Evolutionary conservation across 2,797 vertebrate genomes (phyloP).

Genomic region (Saxicola maurus): DNA sequence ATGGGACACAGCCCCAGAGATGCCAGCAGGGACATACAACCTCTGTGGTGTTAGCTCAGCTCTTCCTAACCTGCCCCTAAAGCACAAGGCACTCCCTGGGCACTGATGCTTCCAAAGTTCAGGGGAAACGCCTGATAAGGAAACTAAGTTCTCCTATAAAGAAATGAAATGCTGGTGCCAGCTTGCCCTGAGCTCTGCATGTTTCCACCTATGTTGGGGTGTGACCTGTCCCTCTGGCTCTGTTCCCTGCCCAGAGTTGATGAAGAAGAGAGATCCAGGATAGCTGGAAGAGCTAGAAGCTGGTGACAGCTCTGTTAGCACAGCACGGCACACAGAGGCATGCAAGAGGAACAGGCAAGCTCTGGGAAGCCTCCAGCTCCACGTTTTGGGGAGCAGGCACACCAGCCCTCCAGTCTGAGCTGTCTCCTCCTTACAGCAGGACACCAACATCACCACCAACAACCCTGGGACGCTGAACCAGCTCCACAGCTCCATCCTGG

Average conservation of each 20-base stretch:
- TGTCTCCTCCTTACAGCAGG: not conserved
- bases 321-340: conserved; percentile 37
- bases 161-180: not conserved
- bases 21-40: not conserved
- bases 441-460: not conserved
- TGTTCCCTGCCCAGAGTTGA: not conserved
- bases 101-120: not conserved
- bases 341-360: conserved; percentile 29
- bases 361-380: not conserved
- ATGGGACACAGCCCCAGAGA: fast-evolving
- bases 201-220: fast-evolving
- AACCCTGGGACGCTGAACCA: not conserved
- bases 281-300: not conserved
- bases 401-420: not conserved
- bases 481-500: not conserved
- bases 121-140: not conserved
- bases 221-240: not conserved
- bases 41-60: not conserved
- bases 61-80: not conserved
- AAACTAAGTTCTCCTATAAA: not conserved
- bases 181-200: not conserved
- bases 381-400: not conserved
- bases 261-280: not conserved
- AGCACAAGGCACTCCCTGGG: not conserved
- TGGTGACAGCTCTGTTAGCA: conserved; percentile 25